Conservation (phyloP, 1,140 invertebrate genomes). For the Rhynchophorus ferrugineus region DNA sequence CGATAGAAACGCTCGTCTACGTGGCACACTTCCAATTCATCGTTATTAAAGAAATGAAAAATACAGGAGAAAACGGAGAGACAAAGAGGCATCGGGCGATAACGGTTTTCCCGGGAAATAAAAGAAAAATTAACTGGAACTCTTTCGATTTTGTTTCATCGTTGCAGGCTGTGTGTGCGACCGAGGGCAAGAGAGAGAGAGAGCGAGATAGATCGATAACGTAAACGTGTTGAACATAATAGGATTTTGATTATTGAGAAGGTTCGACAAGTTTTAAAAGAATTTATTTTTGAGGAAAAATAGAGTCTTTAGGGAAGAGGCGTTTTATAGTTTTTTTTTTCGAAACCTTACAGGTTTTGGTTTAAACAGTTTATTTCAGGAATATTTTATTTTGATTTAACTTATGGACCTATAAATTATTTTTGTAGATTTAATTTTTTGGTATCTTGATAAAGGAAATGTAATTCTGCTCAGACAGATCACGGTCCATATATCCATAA, state of each 20-base stretch:
- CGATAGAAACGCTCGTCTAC: background rate
- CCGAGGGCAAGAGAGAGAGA: background rate
- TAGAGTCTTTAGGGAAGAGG: too few relatives aligned
- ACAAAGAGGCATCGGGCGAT: background rate
- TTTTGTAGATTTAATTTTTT: too few relatives aligned
- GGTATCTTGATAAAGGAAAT: too few relatives aligned
- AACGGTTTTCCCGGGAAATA: conserved; percentile 7
- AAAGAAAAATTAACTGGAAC: conserved; percentile 18
- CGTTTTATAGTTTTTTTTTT: too few relatives aligned
- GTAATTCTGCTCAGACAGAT: too few relatives aligned
- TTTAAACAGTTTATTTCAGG: too few relatives aligned
- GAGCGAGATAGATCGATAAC: conserved; percentile 3
- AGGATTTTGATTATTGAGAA: conserved; percentile 17
- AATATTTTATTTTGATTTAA: too few relatives aligned
- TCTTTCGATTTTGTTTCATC: conserved; percentile 14
- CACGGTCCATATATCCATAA: too few relatives aligned
- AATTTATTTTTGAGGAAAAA: too few relatives aligned
- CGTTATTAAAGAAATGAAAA: background rate
- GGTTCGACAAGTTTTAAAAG: conserved; percentile 1
- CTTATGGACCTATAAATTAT: too few relatives aligned
- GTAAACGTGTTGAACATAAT: conserved; percentile 14
- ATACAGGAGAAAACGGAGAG: background rate
- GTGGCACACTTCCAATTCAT: background rate
- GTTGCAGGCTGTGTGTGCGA: conserved; percentile 1
- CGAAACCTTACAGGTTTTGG: too few relatives aligned